Evolutionary conservation across 37 sponge, comb jelly and placozoan species (phyloP).

Genomic region (Spongilla lacustris): DNA sequence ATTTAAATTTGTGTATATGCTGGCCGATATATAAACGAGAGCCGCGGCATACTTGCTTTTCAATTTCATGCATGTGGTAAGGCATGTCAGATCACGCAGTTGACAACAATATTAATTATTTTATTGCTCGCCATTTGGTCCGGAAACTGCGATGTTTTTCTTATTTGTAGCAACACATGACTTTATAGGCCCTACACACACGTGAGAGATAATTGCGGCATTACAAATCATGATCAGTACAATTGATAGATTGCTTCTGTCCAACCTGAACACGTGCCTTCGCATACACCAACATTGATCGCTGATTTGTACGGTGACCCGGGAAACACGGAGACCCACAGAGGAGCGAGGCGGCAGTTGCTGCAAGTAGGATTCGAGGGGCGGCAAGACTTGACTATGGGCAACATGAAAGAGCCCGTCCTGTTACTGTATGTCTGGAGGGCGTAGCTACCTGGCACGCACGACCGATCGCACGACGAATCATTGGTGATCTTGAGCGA

Average conservation of each 20-base stretch:
- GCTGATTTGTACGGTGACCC: constrained; percentile 26
- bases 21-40: neutral
- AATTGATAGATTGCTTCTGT: too few relatives aligned
- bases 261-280: constrained; percentile 25
- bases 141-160: constrained; percentile 15
- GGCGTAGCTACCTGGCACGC: constrained; percentile 3
- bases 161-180: constrained; percentile 18
- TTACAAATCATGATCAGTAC: too few relatives aligned
- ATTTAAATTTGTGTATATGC: neutral
- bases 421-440: constrained; percentile 4
- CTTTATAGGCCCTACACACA: neutral
- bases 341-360: constrained; percentile 14
- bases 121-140: constrained; percentile 50
- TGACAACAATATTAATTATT: too few relatives aligned
- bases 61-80: neutral
- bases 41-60: neutral
- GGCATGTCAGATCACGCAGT: too few relatives aligned
- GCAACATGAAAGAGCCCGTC: constrained; percentile 9
- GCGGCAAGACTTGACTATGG: constrained; percentile 27
- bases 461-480: constrained; percentile 12
- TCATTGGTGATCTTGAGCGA: neutral
- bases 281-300: constrained; percentile 54
- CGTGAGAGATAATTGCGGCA: too few relatives aligned
- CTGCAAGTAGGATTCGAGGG: constrained; percentile 19
- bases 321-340: constrained; percentile 32